phyloP scores from a whole-genome alignment of 2,888 invertebrate genomes.

The Acrobasis repandana region DNA sequence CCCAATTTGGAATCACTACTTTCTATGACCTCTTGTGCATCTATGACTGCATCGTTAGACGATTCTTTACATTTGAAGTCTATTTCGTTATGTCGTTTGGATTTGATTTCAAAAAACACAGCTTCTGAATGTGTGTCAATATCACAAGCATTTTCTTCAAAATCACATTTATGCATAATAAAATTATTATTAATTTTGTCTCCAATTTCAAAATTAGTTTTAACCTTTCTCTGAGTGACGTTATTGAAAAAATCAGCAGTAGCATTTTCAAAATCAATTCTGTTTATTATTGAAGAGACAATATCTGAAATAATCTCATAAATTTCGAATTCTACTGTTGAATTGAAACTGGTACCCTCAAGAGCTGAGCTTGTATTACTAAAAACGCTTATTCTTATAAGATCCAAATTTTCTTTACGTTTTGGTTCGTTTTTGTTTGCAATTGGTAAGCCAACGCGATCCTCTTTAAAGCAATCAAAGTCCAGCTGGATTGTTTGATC shows the following conservation, averaged over 20 bases:
- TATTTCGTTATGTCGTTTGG: not conserved
- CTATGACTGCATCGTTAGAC: conserved; percentile 6
- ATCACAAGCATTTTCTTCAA: not conserved
- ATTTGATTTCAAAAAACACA: not conserved
- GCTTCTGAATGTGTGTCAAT: not conserved
- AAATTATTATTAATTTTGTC: conserved; percentile 9
- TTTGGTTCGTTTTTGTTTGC: not conserved
- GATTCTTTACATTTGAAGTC: not conserved
- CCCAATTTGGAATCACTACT: conserved; percentile 6
- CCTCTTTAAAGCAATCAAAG: not conserved
- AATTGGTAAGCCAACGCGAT: not conserved
- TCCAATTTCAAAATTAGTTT: conserved; percentile 28
- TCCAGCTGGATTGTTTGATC: not conserved
- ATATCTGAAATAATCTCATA: conserved; percentile 64
- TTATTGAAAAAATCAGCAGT: conserved; percentile 22
- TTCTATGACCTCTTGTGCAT: conserved; percentile 22
- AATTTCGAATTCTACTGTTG: conserved; percentile 71
- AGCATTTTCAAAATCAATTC: conserved; percentile 43
- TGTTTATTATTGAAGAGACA: conserved; percentile 50
- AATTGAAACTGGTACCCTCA: conserved; percentile 60
- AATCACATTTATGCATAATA: not conserved
- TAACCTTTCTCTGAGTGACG: conserved; percentile 22
- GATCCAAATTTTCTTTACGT: conserved; percentile 18
- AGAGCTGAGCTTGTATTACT: conserved; percentile 50
- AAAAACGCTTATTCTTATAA: conserved; percentile 39